Evolutionary conservation across 2,113 vertebrate genomes (phyloP).

Genomic region (Turnix velox): DNA sequence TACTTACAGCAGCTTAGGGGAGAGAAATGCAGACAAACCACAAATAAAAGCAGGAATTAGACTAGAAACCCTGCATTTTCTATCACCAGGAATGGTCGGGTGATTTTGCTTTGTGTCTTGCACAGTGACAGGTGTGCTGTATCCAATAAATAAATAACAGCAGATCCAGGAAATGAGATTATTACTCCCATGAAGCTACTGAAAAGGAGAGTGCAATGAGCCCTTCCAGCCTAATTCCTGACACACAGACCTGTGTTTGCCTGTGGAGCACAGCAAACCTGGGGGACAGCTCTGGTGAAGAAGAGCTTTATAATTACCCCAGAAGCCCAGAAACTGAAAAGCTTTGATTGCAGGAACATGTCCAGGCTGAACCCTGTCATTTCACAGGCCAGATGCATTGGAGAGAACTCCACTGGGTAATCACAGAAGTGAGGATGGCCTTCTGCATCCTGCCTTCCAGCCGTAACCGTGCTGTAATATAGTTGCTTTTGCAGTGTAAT

Average conservation of each 20-base stretch:
- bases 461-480: neutral
- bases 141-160: neutral
- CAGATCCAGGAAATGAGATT: neutral
- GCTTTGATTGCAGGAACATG: slow-evolving; percentile 2
- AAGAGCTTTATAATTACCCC: neutral
- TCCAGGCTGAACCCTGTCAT: neutral
- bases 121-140: neutral
- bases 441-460: slow-evolving; percentile 36
- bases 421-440: slow-evolving; percentile 43
- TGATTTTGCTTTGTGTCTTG: neutral
- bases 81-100: neutral
- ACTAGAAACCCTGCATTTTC: neutral
- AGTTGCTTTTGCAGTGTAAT: slow-evolving; percentile 58
- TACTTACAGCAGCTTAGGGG: neutral
- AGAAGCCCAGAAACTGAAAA: neutral
- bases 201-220: neutral
- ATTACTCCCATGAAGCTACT: neutral
- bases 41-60: neutral
- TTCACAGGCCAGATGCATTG: neutral
- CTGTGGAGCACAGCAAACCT: neutral
- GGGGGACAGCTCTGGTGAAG: neutral
- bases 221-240: neutral
- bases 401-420: slow-evolving; percentile 25
- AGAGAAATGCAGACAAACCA: neutral
- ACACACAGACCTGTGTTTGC: neutral